These are phyloP conservation scores for Penelope pileata DNA, from an alignment of 2,113 vertebrate genomes.

Conservation along the genomic window DNA sequence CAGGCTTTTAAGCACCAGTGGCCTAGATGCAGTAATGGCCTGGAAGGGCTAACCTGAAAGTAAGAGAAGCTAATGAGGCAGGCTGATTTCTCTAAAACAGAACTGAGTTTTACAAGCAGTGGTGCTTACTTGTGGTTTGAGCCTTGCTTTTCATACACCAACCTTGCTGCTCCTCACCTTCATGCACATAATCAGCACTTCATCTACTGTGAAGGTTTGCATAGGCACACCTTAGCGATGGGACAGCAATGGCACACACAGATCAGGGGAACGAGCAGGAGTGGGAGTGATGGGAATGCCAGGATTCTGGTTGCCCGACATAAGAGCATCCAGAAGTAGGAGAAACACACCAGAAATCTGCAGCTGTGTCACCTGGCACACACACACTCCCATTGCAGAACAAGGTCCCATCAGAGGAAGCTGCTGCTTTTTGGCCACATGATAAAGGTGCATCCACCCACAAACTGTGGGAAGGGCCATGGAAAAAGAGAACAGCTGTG, in stretches of 20 bases:
- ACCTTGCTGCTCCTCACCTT: neutral
- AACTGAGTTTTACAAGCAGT: neutral
- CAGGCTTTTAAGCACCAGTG: neutral
- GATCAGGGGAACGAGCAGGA: neutral
- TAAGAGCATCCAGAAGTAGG: neutral
- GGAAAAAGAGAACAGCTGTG: neutral
- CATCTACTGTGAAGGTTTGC: neutral
- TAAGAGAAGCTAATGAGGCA: neutral
- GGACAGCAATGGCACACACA: neutral
- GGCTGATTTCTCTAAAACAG: neutral
- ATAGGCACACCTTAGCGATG: accelerated
- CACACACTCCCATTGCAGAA: neutral
- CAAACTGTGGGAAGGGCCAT: neutral
- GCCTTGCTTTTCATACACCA: neutral
- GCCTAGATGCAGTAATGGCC: neutral
- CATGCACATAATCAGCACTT: neutral
- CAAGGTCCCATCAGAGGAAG: neutral
- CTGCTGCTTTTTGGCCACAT: neutral
- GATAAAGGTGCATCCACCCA: neutral
- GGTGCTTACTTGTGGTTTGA: neutral
- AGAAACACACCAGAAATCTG: neutral
- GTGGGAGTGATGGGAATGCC: accelerated
- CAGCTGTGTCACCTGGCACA: neutral
- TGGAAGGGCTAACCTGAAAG: neutral
- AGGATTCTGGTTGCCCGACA: neutral